phyloP scores from a whole-genome alignment of 2,888 invertebrate genomes.

The Seira ritae region DNA sequence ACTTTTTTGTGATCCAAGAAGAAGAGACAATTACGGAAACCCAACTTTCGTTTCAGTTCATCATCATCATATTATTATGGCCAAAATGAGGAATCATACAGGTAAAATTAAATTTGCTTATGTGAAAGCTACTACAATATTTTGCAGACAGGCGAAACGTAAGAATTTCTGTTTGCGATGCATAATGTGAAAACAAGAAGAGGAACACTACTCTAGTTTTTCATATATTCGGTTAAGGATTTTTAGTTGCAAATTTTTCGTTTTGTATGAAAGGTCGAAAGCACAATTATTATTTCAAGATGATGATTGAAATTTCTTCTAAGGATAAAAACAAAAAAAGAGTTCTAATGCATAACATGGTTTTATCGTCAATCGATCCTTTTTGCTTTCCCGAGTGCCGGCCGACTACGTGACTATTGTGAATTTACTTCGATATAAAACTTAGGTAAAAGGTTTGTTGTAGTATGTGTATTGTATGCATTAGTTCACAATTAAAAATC shows the following conservation, averaged over 20 bases:
- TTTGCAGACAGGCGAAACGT: not conserved
- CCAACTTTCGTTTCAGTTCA: not conserved
- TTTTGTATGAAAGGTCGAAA: conserved; percentile 63
- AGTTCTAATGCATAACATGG: not conserved
- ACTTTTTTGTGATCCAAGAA: conserved; percentile 13
- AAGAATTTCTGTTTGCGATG: too few relatives aligned
- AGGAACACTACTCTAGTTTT: too few relatives aligned
- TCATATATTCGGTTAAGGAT: conserved; percentile 35
- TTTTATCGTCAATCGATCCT: not conserved
- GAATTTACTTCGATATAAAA: conserved; percentile 40
- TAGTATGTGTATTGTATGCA: not conserved
- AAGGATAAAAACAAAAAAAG: not conserved
- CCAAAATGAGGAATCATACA: conserved; percentile 28
- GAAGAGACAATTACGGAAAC: not conserved
- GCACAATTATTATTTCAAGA: conserved; percentile 60
- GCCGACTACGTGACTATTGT: conserved; percentile 58
- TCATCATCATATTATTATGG: conserved; percentile 34
- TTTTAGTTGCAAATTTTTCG: conserved; percentile 51
- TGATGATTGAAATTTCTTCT: conserved; percentile 29
- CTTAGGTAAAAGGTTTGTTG: not conserved
- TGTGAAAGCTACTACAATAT: too few relatives aligned
- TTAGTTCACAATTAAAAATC: not conserved
- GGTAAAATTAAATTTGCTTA: not conserved
- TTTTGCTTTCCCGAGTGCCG: not conserved
- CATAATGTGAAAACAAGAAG: too few relatives aligned